Conservation (phyloP, 1,140 invertebrate genomes). For the Microplitis mediator region DNA sequence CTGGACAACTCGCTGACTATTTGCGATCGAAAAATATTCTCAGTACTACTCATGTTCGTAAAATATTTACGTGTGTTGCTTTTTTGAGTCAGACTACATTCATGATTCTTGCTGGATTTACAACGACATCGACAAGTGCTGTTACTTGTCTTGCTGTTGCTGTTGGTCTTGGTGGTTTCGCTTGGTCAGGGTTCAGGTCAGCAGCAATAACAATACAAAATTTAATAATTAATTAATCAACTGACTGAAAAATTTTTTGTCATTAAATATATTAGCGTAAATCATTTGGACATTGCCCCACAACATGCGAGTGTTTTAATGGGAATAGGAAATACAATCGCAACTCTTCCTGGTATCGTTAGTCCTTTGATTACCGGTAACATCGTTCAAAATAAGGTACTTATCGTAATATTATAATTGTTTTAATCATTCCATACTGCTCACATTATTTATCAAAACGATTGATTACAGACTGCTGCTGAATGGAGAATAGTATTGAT, state of each 20-base stretch:
- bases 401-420: neutral
- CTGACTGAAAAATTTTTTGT: neutral
- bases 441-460: neutral
- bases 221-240: too few relatives aligned
- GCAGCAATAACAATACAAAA: neutral
- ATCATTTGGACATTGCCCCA: constrained; percentile 86
- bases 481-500: constrained; percentile 87
- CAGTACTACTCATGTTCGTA: constrained; percentile 75
- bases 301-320: constrained; percentile 82
- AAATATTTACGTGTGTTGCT: constrained; percentile 77
- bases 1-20: constrained; percentile 83
- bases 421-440: too few relatives aligned
- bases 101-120: constrained; percentile 79
- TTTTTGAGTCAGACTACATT: constrained; percentile 84
- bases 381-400: constrained; percentile 75
- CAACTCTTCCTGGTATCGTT: constrained; percentile 85
- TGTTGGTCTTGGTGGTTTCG: constrained; percentile 86
- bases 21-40: constrained; percentile 69
- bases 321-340: constrained; percentile 88
- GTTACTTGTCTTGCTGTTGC: constrained; percentile 81
- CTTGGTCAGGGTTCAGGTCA: constrained; percentile 86
- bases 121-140: constrained; percentile 68
- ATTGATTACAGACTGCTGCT: constrained; percentile 65
- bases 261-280: constrained; percentile 69
- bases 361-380: constrained; percentile 80